phyloP scores from a whole-genome alignment of 2,113 vertebrate species.

The Nettapus auritus region DNA sequence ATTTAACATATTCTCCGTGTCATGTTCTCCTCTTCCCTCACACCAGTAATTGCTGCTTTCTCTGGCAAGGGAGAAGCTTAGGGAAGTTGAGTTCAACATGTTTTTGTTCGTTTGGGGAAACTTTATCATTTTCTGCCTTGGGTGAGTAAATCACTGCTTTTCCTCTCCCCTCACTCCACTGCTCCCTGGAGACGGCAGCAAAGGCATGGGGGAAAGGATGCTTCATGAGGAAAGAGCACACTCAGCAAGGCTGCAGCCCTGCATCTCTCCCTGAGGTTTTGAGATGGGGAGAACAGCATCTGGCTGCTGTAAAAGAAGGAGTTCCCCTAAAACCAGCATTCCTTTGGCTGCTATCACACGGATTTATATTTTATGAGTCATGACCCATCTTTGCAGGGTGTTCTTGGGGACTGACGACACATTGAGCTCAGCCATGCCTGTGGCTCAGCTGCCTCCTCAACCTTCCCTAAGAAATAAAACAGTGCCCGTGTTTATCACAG shows the following conservation, averaged over 20 bases:
- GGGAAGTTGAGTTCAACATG: background rate
- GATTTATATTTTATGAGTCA: background rate
- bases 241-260: background rate
- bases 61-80: background rate
- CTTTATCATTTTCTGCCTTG: background rate
- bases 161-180: background rate
- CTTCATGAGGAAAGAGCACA: background rate
- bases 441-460: background rate
- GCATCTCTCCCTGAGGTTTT: background rate
- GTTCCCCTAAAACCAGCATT: background rate
- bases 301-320: background rate
- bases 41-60: constrained; percentile 42
- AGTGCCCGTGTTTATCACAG: fast-evolving
- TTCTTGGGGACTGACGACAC: background rate
- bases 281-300: background rate
- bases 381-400: fast-evolving
- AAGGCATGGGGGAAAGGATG: background rate
- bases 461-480: background rate
- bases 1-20: constrained; percentile 1
- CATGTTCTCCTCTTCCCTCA: background rate
- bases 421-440: fast-evolving
- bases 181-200: background rate
- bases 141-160: background rate
- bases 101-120: background rate
- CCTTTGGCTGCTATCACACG: background rate